Evolutionary conservation across 2,888 invertebrate species (phyloP).

Genomic region (Colostygia pectinataria): DNA sequence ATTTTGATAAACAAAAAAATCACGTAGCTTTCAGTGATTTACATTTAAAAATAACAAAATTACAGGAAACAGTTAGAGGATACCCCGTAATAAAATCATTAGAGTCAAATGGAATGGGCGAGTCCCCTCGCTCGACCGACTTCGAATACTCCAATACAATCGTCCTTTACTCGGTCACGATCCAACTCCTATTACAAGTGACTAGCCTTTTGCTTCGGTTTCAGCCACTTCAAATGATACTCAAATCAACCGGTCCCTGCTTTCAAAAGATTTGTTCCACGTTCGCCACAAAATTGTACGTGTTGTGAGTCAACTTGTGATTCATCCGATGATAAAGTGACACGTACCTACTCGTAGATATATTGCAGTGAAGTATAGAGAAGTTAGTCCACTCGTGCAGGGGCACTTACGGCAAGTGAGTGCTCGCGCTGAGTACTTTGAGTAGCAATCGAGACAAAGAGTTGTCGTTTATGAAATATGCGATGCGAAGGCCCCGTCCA

Average conservation of each 20-base stretch:
- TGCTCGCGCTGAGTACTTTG: background rate
- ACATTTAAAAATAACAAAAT: background rate
- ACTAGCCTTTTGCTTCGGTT: background rate
- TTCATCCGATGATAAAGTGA: no score
- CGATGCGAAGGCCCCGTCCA: background rate
- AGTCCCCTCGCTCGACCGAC: background rate
- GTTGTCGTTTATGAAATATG: constrained; percentile 5
- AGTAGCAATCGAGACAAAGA: constrained; percentile 1
- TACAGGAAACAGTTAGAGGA: background rate
- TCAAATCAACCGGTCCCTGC: no score
- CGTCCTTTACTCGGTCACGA: background rate
- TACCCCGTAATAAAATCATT: background rate
- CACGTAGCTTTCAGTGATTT: background rate
- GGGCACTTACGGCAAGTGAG: background rate
- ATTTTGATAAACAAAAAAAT: background rate
- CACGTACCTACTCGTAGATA: no score
- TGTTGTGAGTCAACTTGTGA: no score
- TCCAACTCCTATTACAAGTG: background rate
- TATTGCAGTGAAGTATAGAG: background rate
- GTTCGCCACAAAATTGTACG: no score
- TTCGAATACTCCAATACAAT: background rate
- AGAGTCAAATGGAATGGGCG: background rate
- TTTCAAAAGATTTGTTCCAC: no score
- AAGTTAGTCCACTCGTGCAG: background rate
- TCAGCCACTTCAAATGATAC: background rate